Percentiles rank a stretch among this genome's conserved stretches.
phyloP scores from a whole-genome alignment of 1,140 invertebrate species.

The Meloidogyne exigua region DNA sequence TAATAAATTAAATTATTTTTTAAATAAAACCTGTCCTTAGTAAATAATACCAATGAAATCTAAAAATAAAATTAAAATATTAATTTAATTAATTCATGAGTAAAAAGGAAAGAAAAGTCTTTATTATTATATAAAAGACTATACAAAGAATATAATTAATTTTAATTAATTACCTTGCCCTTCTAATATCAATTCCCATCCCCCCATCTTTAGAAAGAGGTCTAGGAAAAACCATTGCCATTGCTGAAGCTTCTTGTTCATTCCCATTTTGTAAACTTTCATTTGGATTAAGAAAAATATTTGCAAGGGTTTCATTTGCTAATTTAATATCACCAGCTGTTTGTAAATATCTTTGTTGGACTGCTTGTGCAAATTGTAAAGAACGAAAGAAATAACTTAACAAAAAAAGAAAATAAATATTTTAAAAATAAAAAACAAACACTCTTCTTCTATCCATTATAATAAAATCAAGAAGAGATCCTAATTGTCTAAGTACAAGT shows the following conservation, averaged over 20 bases:
- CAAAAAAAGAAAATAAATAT: neutral
- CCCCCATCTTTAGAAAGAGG: constrained; percentile 31
- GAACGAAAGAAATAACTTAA: constrained; percentile 17
- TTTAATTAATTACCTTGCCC: constrained; percentile 15
- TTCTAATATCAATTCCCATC: constrained; percentile 24
- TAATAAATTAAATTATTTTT: neutral
- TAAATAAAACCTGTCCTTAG: constrained; percentile 51
- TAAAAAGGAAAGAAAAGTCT: neutral
- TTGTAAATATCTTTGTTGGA: constrained; percentile 30
- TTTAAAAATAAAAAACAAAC: neutral
- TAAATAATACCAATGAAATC: constrained; percentile 60
- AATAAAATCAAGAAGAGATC: constrained; percentile 15
- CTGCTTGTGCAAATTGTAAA: constrained; percentile 25
- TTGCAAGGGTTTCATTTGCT: constrained; percentile 30
- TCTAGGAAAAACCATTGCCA: constrained; percentile 25
- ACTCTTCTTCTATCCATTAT: constrained; percentile 28
- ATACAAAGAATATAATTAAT: too few relatives aligned
- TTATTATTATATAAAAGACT: too few relatives aligned
- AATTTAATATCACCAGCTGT: constrained; percentile 34
- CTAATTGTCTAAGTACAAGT: constrained; percentile 32
- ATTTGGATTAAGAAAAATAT: constrained; percentile 16
- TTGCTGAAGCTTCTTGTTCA: constrained; percentile 3
- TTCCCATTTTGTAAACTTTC: neutral
- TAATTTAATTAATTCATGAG: constrained; percentile 13
- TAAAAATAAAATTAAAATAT: constrained; percentile 33